Base-by-base conservation (phyloP, 2,113 vertebrate genomes). In the Setophaga coronata region DNA sequence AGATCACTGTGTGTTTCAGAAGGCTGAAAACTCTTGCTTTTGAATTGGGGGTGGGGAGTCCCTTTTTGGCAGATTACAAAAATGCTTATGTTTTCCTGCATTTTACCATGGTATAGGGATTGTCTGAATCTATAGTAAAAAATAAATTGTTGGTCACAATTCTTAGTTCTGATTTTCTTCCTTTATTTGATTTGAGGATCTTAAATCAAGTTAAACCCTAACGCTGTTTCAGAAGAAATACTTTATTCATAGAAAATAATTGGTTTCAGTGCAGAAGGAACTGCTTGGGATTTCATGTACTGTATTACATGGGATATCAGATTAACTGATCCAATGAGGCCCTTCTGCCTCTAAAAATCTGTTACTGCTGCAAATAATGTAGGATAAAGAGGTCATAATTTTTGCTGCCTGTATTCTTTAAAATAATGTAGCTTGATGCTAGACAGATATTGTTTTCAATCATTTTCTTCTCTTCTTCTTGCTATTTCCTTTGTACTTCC, bases 251-350 rank as follows among this genome's bases (percentile, higher is more conserved):
- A 61, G 66, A 53, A 82, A 82, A 79, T 65, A 76, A 87, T 38
- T 80, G 8, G 42, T 60, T 84, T 82, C 26, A 28, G 40, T 65
- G 82, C 20, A 72, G 54, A 57, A 85, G 71, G 42, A 90, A 24
- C 38, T 80, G 69, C 47, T 65, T 89, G 77, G 65, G 42, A 70
- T 90, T 91, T 87, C 23, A 34, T 38, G 18, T 74, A 17, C 73
- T 65, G 9, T 57, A 23, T 82, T 66, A 42, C 10, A 47, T 42
- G 38, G 47, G 28, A 28, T 92, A 50, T 74, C 86, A 51, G 60
- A 93, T 94, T 95, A 95, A 81, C 29, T 77, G 53, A 69, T 56
- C 43, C 94, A 65, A 82, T 65, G 70, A 89, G 45, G 45, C 25
- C 36, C 26, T 89, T 87, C 48, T 89, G 84, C 78, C 26, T 81